Base-by-base conservation (phyloP, 2,797 vertebrate genomes). In the Poeciliopsis presidionis region DNA sequence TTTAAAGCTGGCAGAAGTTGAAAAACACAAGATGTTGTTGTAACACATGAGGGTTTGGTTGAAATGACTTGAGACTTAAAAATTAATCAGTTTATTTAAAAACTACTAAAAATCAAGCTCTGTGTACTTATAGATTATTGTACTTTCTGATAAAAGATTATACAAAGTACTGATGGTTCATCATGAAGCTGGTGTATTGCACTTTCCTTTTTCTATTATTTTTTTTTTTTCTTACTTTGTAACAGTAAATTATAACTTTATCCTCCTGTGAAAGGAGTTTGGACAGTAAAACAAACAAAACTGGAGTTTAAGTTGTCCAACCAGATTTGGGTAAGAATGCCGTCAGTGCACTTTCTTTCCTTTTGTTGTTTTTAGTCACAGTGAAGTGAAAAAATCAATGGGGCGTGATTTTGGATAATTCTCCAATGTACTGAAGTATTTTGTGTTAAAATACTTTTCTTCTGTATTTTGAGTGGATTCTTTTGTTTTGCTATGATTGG, bases 391-490 rank as follows among this genome's bases (percentile, higher is more conserved):
- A n/a, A 45, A 45, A 70, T 16, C 25, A 70, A 16, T 45, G 63
- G 36, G 63, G 18, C 33, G 25, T 22, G 6, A 25, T 36, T 63
- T 41, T 53, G 49, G 49, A 25, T 53, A 7, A 25, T 53, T 53
- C 20, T 25, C 2, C 49, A 25, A 25, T 53, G 49, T 25, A 25
- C 49, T 53, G 20, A 53, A 53, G 20, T 25, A n/a, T 45, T 70
- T 70, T n/a, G 5, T 45, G 25, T 70, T 70, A n/a, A 70, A 70
- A 70, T 22, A 67, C 36, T 25, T 65, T 67, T 65, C 59, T 39
- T 11, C 33, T 43, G 65, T 69, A 5, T n/a, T 45, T 69, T n/a
- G 22, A 43, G 39, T 43, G 39, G 11, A n/a, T 43, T 12, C 3
- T 67, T 67, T 22, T 22, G 20, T 67, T 41, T 67, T 65, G 36